Percentiles rank a stretch among this genome's conserved stretches.
Conservation (phyloP, 1,140 invertebrate genomes). For the Prorops nasuta region DNA sequence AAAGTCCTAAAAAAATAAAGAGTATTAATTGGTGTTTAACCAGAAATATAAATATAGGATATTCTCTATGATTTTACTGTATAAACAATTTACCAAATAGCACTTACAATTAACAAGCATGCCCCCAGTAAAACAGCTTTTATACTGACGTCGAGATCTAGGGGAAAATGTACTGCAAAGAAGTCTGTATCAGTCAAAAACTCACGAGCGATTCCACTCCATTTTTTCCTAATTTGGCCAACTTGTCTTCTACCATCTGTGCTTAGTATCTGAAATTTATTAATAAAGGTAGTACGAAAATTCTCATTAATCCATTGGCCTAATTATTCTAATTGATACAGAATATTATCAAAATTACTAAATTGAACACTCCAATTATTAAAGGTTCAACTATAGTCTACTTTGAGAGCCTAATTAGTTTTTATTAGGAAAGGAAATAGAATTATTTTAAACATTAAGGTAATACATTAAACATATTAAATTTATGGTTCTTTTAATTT, state of each 20-base stretch:
- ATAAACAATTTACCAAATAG: no score
- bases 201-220: slow-evolving; percentile 70
- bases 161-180: slow-evolving; percentile 77
- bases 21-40: slow-evolving; percentile 18
- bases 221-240: slow-evolving; percentile 77
- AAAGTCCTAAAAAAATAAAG: slow-evolving; percentile 63
- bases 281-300: slow-evolving; percentile 26
- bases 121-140: slow-evolving; percentile 80
- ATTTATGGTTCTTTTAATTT: no score
- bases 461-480: no score
- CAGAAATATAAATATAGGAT: background rate
- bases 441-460: no score
- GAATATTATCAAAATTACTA: no score
- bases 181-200: slow-evolving; percentile 74
- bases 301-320: background rate
- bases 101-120: slow-evolving; percentile 69
- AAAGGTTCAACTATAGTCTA: no score
- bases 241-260: slow-evolving; percentile 64
- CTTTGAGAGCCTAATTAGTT: no score
- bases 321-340: slow-evolving; percentile 7
- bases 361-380: no score
- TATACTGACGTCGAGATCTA: slow-evolving; percentile 77
- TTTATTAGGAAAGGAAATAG: no score
- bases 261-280: slow-evolving; percentile 69
- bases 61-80: no score